Evolutionary conservation across 2,797 vertebrate species (phyloP).

Genomic region (Enteromius viviparus): DNA sequence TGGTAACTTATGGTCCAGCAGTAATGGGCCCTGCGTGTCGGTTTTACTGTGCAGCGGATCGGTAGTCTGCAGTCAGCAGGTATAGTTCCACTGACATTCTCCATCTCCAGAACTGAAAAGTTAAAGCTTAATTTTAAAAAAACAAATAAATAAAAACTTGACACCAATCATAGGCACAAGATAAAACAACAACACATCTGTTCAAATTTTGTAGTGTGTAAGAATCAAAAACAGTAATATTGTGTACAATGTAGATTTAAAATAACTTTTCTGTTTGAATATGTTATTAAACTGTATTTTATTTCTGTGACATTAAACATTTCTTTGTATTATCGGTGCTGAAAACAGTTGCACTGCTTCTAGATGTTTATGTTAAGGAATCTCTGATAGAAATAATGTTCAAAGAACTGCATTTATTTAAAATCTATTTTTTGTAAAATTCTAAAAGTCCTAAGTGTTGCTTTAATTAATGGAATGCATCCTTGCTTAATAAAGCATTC

Average conservation of each 20-base stretch:
- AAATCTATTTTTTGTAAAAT: background rate
- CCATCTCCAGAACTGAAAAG: conserved; percentile 81
- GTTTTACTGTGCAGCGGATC: conserved; percentile 75
- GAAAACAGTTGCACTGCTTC: background rate
- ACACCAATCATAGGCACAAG: background rate
- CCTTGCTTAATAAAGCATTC: background rate
- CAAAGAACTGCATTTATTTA: background rate
- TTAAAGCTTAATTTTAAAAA: background rate
- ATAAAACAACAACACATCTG: background rate
- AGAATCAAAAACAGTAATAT: background rate
- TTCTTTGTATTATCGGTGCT: background rate
- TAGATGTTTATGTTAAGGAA: background rate
- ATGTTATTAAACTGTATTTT: background rate
- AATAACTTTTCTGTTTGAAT: background rate
- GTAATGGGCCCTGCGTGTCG: conserved; percentile 74
- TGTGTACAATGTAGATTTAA: background rate
- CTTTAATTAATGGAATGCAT: background rate
- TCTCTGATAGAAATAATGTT: background rate
- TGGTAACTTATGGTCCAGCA: conserved; percentile 85
- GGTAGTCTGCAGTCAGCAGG: conserved; percentile 77
- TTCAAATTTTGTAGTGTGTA: background rate
- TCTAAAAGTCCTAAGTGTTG: background rate
- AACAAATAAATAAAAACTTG: background rate
- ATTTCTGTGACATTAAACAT: background rate
- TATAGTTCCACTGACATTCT: conserved; percentile 75